Evolutionary conservation across 1,140 invertebrate genomes (phyloP).

Genomic region (Tribolium castaneum): DNA sequence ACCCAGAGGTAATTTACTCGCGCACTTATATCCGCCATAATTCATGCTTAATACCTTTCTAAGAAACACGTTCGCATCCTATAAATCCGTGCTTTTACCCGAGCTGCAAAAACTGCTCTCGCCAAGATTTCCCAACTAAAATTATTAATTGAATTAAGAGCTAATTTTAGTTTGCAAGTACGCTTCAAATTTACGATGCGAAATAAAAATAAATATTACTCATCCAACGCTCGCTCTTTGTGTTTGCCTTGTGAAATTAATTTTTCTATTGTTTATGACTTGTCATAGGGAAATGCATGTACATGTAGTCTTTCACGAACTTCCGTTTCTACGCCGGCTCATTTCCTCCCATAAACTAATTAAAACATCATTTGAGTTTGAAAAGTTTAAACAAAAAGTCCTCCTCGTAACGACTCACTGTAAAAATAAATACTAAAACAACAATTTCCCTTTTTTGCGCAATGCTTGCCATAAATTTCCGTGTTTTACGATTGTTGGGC

Average conservation of each 20-base stretch:
- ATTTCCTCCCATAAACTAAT: too few relatives aligned
- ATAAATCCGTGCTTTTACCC: neutral
- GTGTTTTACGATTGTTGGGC: neutral
- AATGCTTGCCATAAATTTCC: neutral
- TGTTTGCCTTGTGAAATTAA: neutral
- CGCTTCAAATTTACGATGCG: neutral
- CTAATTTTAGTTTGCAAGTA: neutral
- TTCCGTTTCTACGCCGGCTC: too few relatives aligned
- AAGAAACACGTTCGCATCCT: constrained; percentile 13
- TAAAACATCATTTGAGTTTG: too few relatives aligned
- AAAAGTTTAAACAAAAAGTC: too few relatives aligned
- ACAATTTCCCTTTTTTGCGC: neutral
- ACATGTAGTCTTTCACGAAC: too few relatives aligned
- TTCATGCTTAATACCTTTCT: constrained; percentile 21
- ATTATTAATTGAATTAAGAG: constrained; percentile 20
- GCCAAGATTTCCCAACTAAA: neutral
- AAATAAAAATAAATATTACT: neutral
- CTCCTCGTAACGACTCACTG: neutral
- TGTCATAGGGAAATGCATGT: neutral
- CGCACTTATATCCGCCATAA: constrained; percentile 25
- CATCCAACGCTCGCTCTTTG: neutral
- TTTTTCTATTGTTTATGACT: neutral
- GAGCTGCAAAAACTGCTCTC: neutral
- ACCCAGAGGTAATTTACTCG: constrained; percentile 25
- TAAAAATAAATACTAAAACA: neutral